Percentiles rank a stretch among this genome's conserved stretches.
Evolutionary conservation across 2,888 invertebrate genomes (phyloP).

Genomic region (Hololepta plana): DNA sequence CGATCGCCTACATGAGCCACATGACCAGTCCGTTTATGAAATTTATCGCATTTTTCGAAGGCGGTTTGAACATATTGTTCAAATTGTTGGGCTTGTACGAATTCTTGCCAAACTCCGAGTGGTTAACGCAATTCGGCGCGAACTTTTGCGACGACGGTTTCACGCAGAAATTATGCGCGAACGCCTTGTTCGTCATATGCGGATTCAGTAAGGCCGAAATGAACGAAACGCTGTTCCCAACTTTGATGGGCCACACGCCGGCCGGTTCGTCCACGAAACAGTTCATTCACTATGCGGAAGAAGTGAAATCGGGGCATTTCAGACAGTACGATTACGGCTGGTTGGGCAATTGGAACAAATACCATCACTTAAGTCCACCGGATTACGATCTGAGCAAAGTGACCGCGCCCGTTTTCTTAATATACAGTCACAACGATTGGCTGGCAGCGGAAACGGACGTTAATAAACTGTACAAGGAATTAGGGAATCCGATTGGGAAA

Average conservation of each 20-base stretch:
- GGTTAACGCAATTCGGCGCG: constrained; percentile 33
- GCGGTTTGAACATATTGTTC: too few relatives aligned
- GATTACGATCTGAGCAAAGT: constrained; percentile 11
- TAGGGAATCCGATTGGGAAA: constrained; percentile 9
- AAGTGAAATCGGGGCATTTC: constrained; percentile 26
- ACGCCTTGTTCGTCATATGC: constrained; percentile 28
- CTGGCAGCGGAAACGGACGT: constrained; percentile 13
- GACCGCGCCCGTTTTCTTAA: constrained; percentile 25
- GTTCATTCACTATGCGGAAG: constrained; percentile 33
- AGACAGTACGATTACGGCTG: constrained; percentile 35
- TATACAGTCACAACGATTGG: constrained; percentile 32
- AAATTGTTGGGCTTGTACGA: constrained; percentile 33
- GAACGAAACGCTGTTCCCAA: constrained; percentile 21
- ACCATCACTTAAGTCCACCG: constrained; percentile 12
- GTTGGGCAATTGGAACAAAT: constrained; percentile 7
- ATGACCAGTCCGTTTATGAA: constrained; percentile 23
- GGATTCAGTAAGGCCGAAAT: constrained; percentile 34
- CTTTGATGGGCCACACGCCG: constrained; percentile 23
- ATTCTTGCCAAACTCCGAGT: constrained; percentile 37
- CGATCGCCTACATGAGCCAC: constrained; percentile 38
- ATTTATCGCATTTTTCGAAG: constrained; percentile 14
- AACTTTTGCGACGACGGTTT: constrained; percentile 36
- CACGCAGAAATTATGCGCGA: constrained; percentile 40
- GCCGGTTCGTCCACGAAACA: constrained; percentile 25
- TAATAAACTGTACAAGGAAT: constrained; percentile 9